These are phyloP conservation scores for Axea sp. DNA, from an alignment of 2,888 invertebrate species.

Conservation along the genomic window DNA sequence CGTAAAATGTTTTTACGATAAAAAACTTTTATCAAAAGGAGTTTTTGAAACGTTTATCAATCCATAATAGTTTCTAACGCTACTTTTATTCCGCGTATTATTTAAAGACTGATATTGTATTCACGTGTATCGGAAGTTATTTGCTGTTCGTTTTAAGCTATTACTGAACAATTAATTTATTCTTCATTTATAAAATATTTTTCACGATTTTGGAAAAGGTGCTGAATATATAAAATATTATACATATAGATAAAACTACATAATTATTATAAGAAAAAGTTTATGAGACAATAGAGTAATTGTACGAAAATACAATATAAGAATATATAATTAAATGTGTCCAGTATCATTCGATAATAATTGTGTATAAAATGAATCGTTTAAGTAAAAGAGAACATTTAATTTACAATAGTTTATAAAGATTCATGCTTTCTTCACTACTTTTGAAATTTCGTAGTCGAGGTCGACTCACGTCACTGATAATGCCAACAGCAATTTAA, in stretches of 20 bases:
- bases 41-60: slow-evolving; percentile 40
- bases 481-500: slow-evolving; percentile 57
- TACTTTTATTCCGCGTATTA: background rate
- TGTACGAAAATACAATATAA: no score
- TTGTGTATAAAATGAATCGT: no score
- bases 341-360: no score
- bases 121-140: slow-evolving; percentile 16
- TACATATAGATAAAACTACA: no score
- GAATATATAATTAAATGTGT: no score
- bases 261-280: no score
- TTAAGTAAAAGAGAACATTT: no score
- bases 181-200: no score
- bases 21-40: slow-evolving; percentile 25
- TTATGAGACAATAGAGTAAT: no score
- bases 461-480: slow-evolving; percentile 48
- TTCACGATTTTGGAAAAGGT: no score
- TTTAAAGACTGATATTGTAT: slow-evolving; percentile 14
- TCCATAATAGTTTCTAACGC: slow-evolving; percentile 7
- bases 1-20: slow-evolving; percentile 19
- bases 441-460: slow-evolving; percentile 37
- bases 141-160: slow-evolving; percentile 10
- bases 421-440: slow-evolving; percentile 36
- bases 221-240: no score
- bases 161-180: slow-evolving; percentile 2
- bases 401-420: slow-evolving; percentile 40